A percentile compares a stretch with the other conserved stretches of the same genome.
Evolutionary conservation across 2,113 vertebrate species (phyloP).

Genomic region (Apteryx mantelli): DNA sequence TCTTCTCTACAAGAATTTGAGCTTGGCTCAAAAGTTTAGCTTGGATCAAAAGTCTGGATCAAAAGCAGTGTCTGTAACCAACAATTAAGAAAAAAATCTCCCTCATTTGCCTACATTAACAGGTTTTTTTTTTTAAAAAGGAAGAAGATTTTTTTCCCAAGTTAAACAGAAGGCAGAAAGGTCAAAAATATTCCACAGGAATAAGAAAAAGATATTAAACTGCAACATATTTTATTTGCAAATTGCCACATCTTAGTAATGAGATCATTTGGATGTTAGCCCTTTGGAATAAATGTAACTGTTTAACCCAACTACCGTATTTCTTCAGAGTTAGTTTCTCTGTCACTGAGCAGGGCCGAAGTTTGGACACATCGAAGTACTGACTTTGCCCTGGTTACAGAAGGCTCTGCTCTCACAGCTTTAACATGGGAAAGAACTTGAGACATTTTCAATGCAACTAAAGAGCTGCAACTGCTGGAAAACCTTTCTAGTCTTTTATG

Average conservation of each 20-base stretch:
- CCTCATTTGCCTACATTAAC: background rate
- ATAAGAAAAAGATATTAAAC: background rate
- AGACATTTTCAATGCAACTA: background rate
- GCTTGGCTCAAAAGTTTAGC: slow-evolving; percentile 65
- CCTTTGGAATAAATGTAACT: background rate
- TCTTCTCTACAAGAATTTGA: slow-evolving; percentile 60
- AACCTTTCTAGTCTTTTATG: too few species aligned
- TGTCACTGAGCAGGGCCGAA: background rate
- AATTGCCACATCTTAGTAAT: background rate
- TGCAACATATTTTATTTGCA: background rate
- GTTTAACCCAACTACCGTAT: background rate
- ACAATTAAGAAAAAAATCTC: background rate
- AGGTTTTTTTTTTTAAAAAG: background rate
- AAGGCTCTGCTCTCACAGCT: background rate
- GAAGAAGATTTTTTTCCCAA: background rate
- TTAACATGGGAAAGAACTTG: background rate
- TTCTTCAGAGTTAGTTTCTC: background rate
- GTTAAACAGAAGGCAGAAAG: background rate
- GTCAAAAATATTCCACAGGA: background rate
- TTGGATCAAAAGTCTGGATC: slow-evolving; percentile 10
- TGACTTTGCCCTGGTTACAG: background rate
- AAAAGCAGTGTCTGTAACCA: slow-evolving; percentile 63
- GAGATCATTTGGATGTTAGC: background rate
- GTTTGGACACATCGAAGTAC: background rate
- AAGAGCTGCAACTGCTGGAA: background rate